These are phyloP conservation scores for Alca torda DNA, from an alignment of 2,797 vertebrate genomes.

Conservation along the genomic window DNA sequence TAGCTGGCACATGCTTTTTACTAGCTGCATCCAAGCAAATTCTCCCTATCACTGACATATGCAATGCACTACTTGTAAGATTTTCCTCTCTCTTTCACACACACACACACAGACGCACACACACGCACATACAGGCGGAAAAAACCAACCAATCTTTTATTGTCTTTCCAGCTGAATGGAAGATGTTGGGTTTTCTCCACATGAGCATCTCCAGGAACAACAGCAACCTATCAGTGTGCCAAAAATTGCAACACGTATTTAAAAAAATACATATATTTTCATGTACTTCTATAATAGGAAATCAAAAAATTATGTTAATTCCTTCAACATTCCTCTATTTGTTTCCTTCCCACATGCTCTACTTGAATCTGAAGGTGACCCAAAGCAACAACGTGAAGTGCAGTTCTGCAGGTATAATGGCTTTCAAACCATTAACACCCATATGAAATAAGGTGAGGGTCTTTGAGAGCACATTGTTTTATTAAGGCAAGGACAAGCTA, in stretches of 20 bases:
- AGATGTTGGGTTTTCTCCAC: background rate
- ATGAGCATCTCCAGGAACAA: background rate
- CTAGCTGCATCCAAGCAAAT: background rate
- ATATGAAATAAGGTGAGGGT: background rate
- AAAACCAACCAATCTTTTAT: background rate
- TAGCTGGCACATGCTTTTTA: background rate
- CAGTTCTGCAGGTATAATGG: background rate
- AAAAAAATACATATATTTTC: background rate
- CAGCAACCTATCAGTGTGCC: background rate
- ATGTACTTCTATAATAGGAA: background rate
- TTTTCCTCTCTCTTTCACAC: background rate
- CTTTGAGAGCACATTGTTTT: background rate
- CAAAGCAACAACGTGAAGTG: background rate
- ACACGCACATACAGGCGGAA: background rate
- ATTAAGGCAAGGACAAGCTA: background rate
- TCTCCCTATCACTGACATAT: background rate
- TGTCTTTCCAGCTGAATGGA: background rate
- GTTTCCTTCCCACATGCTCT: background rate
- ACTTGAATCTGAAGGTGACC: background rate
- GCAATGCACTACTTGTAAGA: background rate
- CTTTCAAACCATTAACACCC: background rate
- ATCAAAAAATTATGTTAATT: background rate
- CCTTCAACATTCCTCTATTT: background rate
- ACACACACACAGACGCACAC: rapidly evolving
- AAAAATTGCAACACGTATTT: background rate